A percentile compares a stretch with the other conserved stretches of the same genome.
Evolutionary conservation across 2,113 vertebrate genomes (phyloP).

Genomic region (Xenus cinereus): DNA sequence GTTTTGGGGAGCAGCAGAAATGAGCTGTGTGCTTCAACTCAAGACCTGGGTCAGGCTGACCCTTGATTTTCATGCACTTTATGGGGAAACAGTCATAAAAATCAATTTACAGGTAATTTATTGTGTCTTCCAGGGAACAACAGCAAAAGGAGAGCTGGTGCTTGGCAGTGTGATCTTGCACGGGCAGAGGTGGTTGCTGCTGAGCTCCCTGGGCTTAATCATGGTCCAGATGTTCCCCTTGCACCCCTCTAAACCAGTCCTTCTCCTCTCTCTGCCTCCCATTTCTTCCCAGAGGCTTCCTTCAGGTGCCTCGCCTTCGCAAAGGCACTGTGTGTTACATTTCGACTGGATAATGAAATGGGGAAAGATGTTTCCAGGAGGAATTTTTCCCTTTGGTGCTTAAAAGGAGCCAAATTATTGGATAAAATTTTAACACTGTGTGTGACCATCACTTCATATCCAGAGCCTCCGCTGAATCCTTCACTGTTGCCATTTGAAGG

Average conservation of each 20-base stretch:
- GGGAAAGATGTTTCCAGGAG: neutral
- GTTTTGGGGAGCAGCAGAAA: neutral
- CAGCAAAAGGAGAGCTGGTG: neutral
- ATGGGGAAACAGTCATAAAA: neutral
- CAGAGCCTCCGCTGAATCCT: neutral
- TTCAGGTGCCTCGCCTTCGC: neutral
- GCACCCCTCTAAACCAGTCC: neutral
- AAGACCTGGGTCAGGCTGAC: neutral
- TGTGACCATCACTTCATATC: neutral
- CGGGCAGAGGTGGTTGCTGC: neutral
- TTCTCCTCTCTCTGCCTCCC: neutral
- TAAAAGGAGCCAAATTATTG: neutral
- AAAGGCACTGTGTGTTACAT: neutral
- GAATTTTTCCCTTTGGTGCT: neutral
- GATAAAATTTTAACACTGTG: neutral
- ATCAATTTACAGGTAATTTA: neutral
- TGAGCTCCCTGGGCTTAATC: neutral
- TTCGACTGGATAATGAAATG: neutral
- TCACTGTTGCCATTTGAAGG: rapidly evolving
- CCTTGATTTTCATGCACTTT: neutral
- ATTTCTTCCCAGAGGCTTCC: neutral
- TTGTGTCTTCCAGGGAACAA: neutral
- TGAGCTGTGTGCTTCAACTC: rapidly evolving
- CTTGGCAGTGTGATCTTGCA: neutral
- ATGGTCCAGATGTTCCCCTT: neutral